phyloP scores from a whole-genome alignment of 2,797 vertebrate genomes.

The Miichthys miiuy region DNA sequence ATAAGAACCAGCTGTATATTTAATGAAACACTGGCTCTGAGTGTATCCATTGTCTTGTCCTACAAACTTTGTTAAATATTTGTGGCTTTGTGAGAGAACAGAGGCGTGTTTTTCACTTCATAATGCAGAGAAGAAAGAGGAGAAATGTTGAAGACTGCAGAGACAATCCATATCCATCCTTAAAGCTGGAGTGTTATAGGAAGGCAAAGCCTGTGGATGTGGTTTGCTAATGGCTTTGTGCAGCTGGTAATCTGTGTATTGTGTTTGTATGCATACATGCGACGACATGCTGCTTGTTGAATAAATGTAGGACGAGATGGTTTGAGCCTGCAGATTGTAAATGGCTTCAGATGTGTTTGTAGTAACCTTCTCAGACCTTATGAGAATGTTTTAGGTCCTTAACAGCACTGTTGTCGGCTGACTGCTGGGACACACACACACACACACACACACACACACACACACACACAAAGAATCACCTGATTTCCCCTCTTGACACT shows the following conservation, averaged over 20 bases:
- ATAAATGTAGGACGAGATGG: constrained; percentile 50
- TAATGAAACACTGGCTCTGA: constrained; percentile 50
- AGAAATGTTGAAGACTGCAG: constrained; percentile 32
- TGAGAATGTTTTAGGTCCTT: constrained; percentile 52
- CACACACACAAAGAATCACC: constrained; percentile 12
- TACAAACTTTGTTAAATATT: constrained; percentile 60
- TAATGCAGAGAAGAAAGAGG: constrained; percentile 12
- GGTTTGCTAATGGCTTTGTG: constrained; percentile 67
- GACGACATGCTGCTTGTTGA: constrained; percentile 48
- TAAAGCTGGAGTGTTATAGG: constrained; percentile 26
- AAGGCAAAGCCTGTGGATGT: constrained; percentile 48
- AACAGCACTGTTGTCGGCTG: constrained; percentile 44
- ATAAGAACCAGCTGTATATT: constrained; percentile 58
- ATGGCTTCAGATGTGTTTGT: constrained; percentile 59
- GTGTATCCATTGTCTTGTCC: constrained; percentile 61
- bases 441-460: constrained; percentile 24
- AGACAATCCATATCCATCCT: constrained; percentile 51
- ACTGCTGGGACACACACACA: constrained; percentile 39
- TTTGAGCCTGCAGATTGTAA: constrained; percentile 54
- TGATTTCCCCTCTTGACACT: constrained; percentile 51
- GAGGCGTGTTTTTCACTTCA: constrained; percentile 29
- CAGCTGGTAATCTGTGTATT: constrained; percentile 47
- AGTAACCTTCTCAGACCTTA: constrained; percentile 50
- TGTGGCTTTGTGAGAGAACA: constrained; percentile 42
- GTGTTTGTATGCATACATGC: constrained; percentile 42